Evolutionary conservation across 2,113 vertebrate genomes (phyloP).

Genomic region (Ophiodon elongatus): DNA sequence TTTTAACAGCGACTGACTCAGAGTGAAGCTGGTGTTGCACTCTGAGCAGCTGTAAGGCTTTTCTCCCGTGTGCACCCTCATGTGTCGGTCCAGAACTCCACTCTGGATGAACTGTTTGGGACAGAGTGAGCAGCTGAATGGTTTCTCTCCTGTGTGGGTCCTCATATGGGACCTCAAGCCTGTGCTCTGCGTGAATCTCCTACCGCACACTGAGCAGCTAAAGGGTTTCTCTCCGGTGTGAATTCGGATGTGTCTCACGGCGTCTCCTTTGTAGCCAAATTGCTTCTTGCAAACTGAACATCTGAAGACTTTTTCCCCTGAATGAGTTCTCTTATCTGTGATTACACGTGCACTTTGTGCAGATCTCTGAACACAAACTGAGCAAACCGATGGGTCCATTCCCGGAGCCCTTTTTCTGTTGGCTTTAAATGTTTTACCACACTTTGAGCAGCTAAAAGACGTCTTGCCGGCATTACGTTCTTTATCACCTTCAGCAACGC

Average conservation of each 20-base stretch:
- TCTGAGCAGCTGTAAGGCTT: constrained; percentile 18
- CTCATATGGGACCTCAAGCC: no score
- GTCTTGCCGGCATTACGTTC: background rate
- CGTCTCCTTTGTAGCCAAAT: background rate
- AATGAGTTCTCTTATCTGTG: background rate
- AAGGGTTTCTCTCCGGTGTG: constrained; percentile 19
- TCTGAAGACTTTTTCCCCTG: background rate
- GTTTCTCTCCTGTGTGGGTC: constrained; percentile 28
- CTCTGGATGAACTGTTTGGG: background rate
- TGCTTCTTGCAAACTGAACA: constrained; percentile 14
- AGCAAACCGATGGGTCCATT: background rate
- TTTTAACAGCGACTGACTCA: constrained; percentile 3
- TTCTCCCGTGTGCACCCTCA: constrained; percentile 27
- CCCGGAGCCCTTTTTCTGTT: background rate
- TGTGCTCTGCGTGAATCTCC: no score
- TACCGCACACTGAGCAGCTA: background rate
- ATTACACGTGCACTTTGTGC: background rate
- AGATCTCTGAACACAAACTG: background rate
- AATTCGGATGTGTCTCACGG: constrained; percentile 2
- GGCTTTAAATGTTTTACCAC: constrained; percentile 30
- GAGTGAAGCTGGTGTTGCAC: background rate
- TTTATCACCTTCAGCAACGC: background rate
- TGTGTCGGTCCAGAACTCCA: constrained; percentile 20
- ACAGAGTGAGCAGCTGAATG: background rate
- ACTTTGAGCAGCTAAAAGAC: constrained; percentile 21